These are phyloP conservation scores for Paraplagusia blochii DNA, from an alignment of 2,113 vertebrate species.

Conservation along the genomic window DNA sequence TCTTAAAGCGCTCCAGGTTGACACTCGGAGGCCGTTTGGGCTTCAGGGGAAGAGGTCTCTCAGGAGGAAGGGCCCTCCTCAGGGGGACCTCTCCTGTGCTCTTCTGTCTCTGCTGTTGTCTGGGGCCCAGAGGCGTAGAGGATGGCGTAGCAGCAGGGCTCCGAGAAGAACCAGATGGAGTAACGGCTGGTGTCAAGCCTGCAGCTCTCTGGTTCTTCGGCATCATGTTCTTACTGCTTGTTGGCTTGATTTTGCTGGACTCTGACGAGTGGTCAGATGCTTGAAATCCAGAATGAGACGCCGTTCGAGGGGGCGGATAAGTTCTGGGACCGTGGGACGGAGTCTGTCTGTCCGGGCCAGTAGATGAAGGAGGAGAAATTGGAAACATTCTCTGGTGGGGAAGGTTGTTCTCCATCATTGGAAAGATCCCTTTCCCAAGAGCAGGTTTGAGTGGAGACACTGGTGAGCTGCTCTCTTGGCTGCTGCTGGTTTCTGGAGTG, in stretches of 20 bases:
- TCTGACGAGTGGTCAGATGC: constrained; percentile 11
- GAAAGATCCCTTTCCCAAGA: constrained; percentile 25
- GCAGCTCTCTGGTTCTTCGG: constrained; percentile 41
- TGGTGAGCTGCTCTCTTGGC: constrained; percentile 49
- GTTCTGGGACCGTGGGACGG: constrained; percentile 25
- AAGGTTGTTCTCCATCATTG: constrained; percentile 11
- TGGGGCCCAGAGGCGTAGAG: constrained; percentile 1
- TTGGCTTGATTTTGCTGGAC: constrained; percentile 45
- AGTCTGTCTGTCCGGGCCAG: constrained; percentile 8
- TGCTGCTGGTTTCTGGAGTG: constrained; percentile 45
- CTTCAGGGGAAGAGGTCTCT: constrained; percentile 69
- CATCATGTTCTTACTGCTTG: constrained; percentile 66
- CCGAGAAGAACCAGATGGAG: background rate
- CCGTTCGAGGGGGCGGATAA: constrained; percentile 32
- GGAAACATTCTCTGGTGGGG: constrained; percentile 40
- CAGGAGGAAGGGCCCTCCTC: constrained; percentile 69
- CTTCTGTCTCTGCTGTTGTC: constrained; percentile 33
- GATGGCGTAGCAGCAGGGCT: background rate
- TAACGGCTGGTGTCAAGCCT: background rate
- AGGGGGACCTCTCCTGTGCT: constrained; percentile 60
- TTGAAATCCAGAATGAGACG: constrained; percentile 23
- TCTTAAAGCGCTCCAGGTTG: constrained; percentile 66
- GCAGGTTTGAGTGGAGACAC: constrained; percentile 43
- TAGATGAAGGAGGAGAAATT: constrained; percentile 3
- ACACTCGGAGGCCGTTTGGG: constrained; percentile 75